These are phyloP conservation scores for Congeria kusceri DNA, from an alignment of 2,888 invertebrate species.

Conservation along the genomic window DNA sequence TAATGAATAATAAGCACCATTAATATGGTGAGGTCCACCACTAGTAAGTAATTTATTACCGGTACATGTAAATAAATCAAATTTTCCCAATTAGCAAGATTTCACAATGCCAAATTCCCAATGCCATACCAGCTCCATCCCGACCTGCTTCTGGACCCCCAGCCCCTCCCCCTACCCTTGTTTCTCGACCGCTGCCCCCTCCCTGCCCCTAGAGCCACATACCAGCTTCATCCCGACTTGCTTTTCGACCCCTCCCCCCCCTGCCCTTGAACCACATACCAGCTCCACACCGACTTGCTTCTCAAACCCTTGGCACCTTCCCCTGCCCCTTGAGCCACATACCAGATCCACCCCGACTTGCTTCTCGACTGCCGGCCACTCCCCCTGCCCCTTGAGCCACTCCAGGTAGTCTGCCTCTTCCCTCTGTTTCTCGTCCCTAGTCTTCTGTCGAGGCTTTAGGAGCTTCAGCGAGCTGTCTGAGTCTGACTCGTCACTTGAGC, in stretches of 20 bases:
- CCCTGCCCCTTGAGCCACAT: conserved; percentile 91
- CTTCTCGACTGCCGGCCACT: conserved; percentile 86
- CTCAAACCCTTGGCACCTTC: conserved; percentile 86
- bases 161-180: conserved; percentile 50
- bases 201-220: conserved; percentile 91
- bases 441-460: conserved; percentile 77
- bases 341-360: conserved; percentile 87
- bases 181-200: neutral
- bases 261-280: conserved; percentile 62
- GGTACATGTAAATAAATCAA: too few relatives aligned
- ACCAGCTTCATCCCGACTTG: neutral
- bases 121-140: conserved; percentile 86
- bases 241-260: neutral
- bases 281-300: conserved; percentile 87
- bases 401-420: conserved; percentile 89
- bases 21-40: too few relatives aligned
- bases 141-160: conserved; percentile 88
- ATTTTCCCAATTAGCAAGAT: too few relatives aligned
- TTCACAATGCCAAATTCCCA: too few relatives aligned
- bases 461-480: conserved; percentile 67
- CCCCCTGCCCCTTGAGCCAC: conserved; percentile 91
- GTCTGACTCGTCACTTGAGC: conserved; percentile 56
- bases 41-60: too few relatives aligned
- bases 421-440: conserved; percentile 79
- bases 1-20: too few relatives aligned